phyloP scores from a whole-genome alignment of 2,113 vertebrate species.

The Chaetorhynchus papuensis region DNA sequence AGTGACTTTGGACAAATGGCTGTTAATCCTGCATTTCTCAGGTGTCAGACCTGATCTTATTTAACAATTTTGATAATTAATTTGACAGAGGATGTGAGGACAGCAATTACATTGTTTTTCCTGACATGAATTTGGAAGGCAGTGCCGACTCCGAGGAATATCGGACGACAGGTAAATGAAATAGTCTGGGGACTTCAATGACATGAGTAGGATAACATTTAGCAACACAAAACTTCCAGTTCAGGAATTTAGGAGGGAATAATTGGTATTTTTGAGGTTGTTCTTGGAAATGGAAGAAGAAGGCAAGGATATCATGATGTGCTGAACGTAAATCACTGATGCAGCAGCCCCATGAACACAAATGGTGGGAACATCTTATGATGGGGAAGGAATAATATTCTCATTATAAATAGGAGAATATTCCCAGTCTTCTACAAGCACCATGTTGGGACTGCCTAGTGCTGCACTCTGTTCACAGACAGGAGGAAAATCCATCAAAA shows the following conservation, averaged over 20 bases:
- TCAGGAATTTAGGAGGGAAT: not conserved
- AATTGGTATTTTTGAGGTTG: not conserved
- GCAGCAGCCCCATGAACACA: not conserved
- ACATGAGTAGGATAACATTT: not conserved
- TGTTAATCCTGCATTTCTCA: not conserved
- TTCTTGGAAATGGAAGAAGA: not conserved
- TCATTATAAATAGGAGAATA: not conserved
- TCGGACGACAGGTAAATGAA: not conserved
- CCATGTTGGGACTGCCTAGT: not conserved
- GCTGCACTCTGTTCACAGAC: not conserved
- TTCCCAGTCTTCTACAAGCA: not conserved
- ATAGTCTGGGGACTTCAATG: not conserved
- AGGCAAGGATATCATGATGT: not conserved
- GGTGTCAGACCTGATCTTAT: constrained; percentile 30
- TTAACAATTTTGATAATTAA: constrained; percentile 40
- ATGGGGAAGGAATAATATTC: not conserved
- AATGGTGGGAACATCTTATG: not conserved
- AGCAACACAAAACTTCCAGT: not conserved
- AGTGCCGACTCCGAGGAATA: not conserved
- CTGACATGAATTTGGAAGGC: not conserved
- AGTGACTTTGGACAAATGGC: not conserved
- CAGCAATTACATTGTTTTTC: not conserved
- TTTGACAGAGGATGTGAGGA: constrained; percentile 2
- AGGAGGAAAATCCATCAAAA: not conserved
- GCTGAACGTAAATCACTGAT: not conserved